Conservation (phyloP, 2,888 invertebrate species). For the Aporophyla lueneburgensis region DNA sequence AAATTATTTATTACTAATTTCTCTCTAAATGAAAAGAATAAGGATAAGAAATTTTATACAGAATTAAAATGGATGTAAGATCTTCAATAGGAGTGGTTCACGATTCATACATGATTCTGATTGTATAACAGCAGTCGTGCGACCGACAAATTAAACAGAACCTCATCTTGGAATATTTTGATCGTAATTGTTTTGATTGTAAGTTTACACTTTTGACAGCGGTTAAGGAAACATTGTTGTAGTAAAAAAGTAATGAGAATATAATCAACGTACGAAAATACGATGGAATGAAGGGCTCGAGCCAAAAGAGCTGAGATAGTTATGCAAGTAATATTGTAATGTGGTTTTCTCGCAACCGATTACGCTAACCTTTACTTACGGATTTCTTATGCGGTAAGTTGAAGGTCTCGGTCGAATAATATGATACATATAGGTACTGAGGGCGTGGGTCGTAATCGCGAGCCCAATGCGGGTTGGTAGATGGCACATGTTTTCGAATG, state of each 20-base stretch:
- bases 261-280: conserved; percentile 3
- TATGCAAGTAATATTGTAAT: conserved; percentile 29
- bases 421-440: conserved; percentile 2
- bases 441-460: too few species aligned
- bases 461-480: too few species aligned
- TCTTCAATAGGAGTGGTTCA: too few species aligned
- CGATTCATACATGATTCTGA: too few species aligned
- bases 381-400: conserved; percentile 2
- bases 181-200: conserved; percentile 15
- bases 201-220: neutral
- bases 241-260: conserved; percentile 13
- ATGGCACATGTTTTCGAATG: too few species aligned
- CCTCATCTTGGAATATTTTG: conserved; percentile 2
- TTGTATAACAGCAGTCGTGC: too few species aligned
- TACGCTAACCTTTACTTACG: conserved; percentile 33
- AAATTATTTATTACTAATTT: too few species aligned
- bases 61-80: too few species aligned
- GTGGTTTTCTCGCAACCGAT: conserved; percentile 41
- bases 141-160: neutral
- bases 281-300: conserved; percentile 9
- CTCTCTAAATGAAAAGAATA: too few species aligned
- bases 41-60: too few species aligned
- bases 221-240: conserved; percentile 21
- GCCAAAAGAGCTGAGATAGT: conserved; percentile 15
- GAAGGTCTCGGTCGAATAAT: conserved; percentile 41